phyloP scores from a whole-genome alignment of 2,113 vertebrate genomes.

The Turnix velox region DNA sequence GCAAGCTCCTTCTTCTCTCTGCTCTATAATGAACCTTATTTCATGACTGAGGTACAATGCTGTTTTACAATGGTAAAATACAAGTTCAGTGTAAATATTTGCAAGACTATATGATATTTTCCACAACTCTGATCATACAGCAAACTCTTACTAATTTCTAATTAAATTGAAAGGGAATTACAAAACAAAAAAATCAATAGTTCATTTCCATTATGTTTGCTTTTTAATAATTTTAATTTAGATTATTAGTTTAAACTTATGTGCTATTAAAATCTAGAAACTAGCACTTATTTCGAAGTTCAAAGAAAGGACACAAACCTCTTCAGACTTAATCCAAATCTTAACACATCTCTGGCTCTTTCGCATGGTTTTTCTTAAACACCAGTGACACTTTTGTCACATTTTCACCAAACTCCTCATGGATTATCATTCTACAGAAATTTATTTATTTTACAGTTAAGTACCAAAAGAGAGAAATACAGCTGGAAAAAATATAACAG shows the following conservation, averaged over 20 bases:
- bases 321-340: not conserved
- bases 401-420: not conserved
- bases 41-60: not conserved
- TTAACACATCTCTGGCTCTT: not conserved
- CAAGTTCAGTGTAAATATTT: not conserved
- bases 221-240: not conserved
- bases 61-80: not conserved
- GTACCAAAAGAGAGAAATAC: not conserved
- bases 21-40: not conserved
- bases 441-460: not conserved
- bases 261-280: not conserved
- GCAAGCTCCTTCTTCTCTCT: accelerated
- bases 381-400: not conserved
- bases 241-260: not conserved
- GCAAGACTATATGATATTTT: not conserved
- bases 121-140: not conserved
- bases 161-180: not conserved
- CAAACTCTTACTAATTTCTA: not conserved
- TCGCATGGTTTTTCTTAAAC: not conserved
- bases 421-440: not conserved
- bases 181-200: not conserved
- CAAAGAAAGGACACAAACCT: not conserved
- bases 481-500: not conserved
- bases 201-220: not conserved
- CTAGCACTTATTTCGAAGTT: not conserved